Evolutionary conservation across 2,888 invertebrate species (phyloP), one percentile per base, ranked within the genome.

Genomic region (Pandemis heparana): DNA sequence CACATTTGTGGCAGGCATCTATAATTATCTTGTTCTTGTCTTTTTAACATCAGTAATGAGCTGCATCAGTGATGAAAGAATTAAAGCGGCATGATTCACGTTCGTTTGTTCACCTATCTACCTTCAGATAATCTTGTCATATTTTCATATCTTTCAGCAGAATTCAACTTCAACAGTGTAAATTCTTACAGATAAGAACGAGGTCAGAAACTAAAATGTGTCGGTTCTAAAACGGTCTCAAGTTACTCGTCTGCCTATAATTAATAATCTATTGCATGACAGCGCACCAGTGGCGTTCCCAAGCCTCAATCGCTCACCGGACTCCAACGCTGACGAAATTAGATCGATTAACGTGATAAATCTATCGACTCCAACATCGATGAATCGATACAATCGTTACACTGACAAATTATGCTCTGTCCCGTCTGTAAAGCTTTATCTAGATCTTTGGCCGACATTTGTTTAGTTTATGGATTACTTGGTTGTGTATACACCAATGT

Each of bases 281-380:
- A 87, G 82, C 82, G 92, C 92, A 91, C 85, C 87, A 84, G 90
- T 91, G 92, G 90, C 90, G 90, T 92, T 93, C 93, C 94, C 94
- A 91, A 86, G 82, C 85, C 88, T 87, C 87, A 89, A 89, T 91
- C 91, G 90, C 89, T 91, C 91, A 92, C 87, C 86, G 86, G 82
- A 83, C 83, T 23, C 63, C 88, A 92, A 87, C 88, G 62, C 72
- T 90, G 93, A 92, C 89, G 92, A 93, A 93, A 93, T 92, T 90
- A 92, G 92, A 94, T 94, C 93, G 92, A 94, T 93, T 92, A 92
- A 90, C 87, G 87, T 91, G 92, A 94, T 94, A 93, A 92, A 92
- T 91, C 85, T 91, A 90, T 92, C 89, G 90, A 90, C 88, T 79
- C 82, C 83, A 83, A 79, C 81, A 83, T 83, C 82, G 83, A 81